Conservation (phyloP, 2,113 vertebrate species). For the Upupa epops region DNA sequence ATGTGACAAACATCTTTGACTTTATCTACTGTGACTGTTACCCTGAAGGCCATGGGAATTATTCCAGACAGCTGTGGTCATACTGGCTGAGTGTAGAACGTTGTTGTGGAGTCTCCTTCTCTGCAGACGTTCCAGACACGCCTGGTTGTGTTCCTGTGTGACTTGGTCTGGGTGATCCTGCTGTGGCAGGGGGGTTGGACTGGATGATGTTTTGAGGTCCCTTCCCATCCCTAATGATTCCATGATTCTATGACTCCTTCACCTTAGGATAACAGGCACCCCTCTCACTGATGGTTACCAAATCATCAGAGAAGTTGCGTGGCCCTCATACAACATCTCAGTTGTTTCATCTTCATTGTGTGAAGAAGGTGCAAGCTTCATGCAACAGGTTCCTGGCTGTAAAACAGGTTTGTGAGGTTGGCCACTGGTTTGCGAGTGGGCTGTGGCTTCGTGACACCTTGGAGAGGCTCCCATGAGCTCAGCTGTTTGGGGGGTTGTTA, state of each 20-base stretch:
- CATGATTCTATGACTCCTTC: neutral
- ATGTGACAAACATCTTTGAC: neutral
- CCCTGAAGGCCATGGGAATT: neutral
- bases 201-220: too few species aligned
- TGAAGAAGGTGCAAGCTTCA: neutral
- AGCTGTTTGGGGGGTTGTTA: neutral
- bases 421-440: neutral
- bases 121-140: too few species aligned
- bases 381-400: neutral
- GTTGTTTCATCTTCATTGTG: neutral
- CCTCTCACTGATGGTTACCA: neutral
- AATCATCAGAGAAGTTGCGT: neutral
- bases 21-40: neutral
- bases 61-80: neutral
- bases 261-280: neutral
- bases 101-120: too few species aligned
- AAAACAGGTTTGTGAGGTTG: neutral
- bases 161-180: rapidly evolving
- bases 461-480: neutral
- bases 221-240: too few species aligned
- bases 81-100: too few species aligned
- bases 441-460: neutral
- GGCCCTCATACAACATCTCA: neutral
- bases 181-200: too few species aligned
- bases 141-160: too few species aligned